phyloP scores from a whole-genome alignment of 2,113 vertebrate genomes.

The Apteryx mantelli region DNA sequence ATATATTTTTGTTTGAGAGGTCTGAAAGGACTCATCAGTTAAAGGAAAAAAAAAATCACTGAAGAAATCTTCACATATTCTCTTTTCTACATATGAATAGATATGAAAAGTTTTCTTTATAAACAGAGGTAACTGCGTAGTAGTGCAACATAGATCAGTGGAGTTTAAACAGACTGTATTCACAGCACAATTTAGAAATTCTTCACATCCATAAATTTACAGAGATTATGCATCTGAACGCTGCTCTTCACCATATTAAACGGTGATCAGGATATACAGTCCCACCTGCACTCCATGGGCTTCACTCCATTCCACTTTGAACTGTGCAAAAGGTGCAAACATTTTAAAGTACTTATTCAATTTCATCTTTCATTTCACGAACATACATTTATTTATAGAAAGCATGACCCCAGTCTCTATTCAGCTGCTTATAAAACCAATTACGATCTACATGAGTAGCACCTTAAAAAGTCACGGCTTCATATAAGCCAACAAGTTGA shows the following conservation, averaged over 20 bases:
- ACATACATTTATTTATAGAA: not conserved
- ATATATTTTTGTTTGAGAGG: not conserved
- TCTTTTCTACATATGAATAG: not conserved
- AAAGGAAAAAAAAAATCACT: not conserved
- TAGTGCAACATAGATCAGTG: not conserved
- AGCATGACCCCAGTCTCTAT: not conserved
- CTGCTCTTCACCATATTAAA: not conserved
- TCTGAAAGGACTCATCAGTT: not conserved
- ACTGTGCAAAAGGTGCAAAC: not conserved
- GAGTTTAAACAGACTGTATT: not conserved
- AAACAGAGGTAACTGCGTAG: not conserved
- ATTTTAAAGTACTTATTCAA: not conserved
- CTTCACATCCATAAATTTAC: not conserved
- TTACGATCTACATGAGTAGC: not conserved
- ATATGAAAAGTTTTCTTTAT: not conserved
- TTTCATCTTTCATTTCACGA: not conserved
- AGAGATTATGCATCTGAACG: not conserved
- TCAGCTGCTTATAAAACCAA: not conserved
- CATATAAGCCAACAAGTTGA: not conserved
- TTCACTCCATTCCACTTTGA: not conserved
- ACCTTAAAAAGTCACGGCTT: not conserved
- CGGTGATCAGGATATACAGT: not conserved
- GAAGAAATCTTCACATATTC: not conserved
- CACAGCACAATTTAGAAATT: not conserved
- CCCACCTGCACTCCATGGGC: conserved; percentile 5